Evolutionary conservation across 2,113 vertebrate species (phyloP).

Genomic region (Tichodroma muraria): DNA sequence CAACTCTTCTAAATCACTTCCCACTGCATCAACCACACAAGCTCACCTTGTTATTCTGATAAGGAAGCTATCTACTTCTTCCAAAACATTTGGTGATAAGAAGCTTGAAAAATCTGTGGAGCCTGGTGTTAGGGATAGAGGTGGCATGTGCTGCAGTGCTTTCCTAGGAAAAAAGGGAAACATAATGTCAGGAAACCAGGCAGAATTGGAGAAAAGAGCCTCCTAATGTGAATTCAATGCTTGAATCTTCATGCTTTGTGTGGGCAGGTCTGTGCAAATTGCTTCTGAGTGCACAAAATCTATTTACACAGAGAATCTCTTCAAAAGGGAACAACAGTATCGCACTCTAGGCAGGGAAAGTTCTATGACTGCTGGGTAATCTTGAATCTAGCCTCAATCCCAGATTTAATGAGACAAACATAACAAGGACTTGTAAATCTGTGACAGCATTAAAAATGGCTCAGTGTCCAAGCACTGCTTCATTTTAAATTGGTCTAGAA

Average conservation of each 20-base stretch:
- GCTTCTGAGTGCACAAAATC: neutral
- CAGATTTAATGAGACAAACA: neutral
- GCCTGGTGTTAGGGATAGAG: slow-evolving; percentile 85
- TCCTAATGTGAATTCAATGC: neutral
- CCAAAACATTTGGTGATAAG: slow-evolving; percentile 89
- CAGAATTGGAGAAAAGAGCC: neutral
- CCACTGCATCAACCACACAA: neutral
- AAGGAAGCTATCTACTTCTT: slow-evolving; percentile 96
- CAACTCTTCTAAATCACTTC: slow-evolving; percentile 38
- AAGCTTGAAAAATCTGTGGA: slow-evolving; percentile 92
- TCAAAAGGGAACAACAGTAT: neutral
- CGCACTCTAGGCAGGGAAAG: neutral
- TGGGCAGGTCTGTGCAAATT: neutral
- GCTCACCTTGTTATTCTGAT: slow-evolving; percentile 86
- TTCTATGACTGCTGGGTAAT: neutral
- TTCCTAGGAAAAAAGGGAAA: slow-evolving; percentile 72
- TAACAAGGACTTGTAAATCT: neutral
- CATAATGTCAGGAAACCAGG: neutral
- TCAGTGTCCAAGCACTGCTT: neutral
- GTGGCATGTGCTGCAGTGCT: slow-evolving; percentile 94
- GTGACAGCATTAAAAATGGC: neutral
- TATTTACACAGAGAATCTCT: neutral
- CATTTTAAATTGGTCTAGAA: neutral
- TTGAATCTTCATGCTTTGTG: neutral
- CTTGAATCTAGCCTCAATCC: neutral